Evolutionary conservation across 2,888 invertebrate species (phyloP), one percentile per base, ranked within the genome.

Genomic region (Alloscopus bannaensis): DNA sequence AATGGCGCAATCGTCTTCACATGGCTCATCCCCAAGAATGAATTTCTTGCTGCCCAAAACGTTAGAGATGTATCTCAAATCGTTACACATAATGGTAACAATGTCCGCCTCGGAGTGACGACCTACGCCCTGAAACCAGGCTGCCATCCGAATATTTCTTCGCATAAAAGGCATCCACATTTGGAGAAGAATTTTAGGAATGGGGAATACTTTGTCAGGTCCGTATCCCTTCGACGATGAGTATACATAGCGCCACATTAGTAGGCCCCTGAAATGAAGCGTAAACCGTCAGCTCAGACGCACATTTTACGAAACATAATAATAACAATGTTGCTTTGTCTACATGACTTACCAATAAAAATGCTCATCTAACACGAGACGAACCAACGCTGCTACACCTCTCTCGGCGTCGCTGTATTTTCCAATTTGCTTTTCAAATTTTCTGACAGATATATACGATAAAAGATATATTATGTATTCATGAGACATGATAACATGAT

Each of bases 51-150:
- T 50, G 4, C 81, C 83, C 16, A 83, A 26, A 13, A 79, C 45
- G 0, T 28, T 18, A 0, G 83, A 81, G 6, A 81, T 4, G 11
- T 76, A 69, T 50, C 62, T 20, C 16, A 83, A 59, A 26, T 80
- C 65, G n/a, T 64, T 40, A 20, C n/a, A 6, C 69, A 83, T 84
- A 3, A 85, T 64, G 42, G 72, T 29, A 16, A 57, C 26, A 0
- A 84, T 66, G 47, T 84, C 81, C 16, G 81, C 79, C 36, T 80
- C 18, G 4, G 70, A 31, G 47, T 84, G 84, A 3, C 86, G 59
- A 1, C 85, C 86, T 11, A 84, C 66, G 0, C 86, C 86, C 65
- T 86, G 86, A 31, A n/a, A 29, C 66, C 68, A 64, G 1, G 83
- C 72, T 11, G 13, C n/a, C 11, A 18, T n/a, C 47, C n/a, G 6